Percentiles rank a stretch among this genome's conserved stretches.
phyloP scores from a whole-genome alignment of 2,888 invertebrate genomes.

The Adelphocoris suturalis region DNA sequence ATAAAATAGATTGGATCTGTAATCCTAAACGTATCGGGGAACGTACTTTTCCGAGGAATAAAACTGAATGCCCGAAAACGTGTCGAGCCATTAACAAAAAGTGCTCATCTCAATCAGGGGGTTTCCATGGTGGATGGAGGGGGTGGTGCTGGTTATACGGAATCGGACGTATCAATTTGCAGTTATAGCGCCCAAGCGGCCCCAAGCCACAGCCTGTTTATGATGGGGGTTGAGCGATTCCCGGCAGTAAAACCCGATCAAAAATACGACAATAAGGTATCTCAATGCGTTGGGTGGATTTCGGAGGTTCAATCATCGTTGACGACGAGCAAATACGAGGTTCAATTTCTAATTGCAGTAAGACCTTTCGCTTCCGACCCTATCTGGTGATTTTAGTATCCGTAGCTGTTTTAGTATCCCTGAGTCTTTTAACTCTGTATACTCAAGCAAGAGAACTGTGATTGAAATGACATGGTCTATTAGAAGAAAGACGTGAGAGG shows the following conservation, averaged over 20 bases:
- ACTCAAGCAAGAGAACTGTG: too few species aligned
- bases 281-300: neutral
- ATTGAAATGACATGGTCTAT: too few species aligned
- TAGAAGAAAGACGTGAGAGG: too few species aligned
- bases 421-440: too few species aligned
- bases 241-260: neutral
- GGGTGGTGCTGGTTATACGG: neutral
- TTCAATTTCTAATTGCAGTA: too few species aligned
- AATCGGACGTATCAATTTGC: neutral
- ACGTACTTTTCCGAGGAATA: neutral
- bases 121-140: neutral
- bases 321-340: too few species aligned
- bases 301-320: neutral
- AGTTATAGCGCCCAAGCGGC: neutral
- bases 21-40: neutral
- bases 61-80: neutral
- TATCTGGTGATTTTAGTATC: too few species aligned
- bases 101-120: neutral
- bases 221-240: neutral
- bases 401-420: too few species aligned
- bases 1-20: conserved; percentile 9
- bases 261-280: neutral
- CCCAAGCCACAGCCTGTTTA: neutral
- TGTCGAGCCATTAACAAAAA: neutral
- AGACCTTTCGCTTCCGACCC: too few species aligned